These are phyloP conservation scores for Holacanthella duospinosa DNA, from an alignment of 2,888 invertebrate species.

Conservation along the genomic window DNA sequence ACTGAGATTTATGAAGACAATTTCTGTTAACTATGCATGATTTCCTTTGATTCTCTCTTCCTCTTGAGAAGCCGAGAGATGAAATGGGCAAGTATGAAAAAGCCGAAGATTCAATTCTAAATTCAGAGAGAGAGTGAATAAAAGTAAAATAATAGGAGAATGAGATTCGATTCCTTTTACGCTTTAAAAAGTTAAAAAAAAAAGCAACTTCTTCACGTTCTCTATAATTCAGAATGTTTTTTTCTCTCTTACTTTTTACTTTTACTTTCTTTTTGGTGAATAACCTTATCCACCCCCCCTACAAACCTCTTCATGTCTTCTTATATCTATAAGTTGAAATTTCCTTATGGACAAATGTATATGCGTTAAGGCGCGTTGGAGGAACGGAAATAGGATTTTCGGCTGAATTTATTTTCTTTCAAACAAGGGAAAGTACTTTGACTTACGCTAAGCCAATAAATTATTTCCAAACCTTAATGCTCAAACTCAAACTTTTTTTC, in stretches of 20 bases:
- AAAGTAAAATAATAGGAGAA: background rate
- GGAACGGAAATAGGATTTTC: background rate
- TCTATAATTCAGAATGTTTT: constrained; percentile 3
- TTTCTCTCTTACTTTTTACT: background rate
- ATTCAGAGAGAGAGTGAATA: no score
- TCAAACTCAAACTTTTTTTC: background rate
- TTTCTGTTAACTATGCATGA: background rate
- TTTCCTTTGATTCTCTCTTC: background rate
- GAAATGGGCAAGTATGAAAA: background rate
- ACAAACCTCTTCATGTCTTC: background rate
- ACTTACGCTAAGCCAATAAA: constrained; percentile 3
- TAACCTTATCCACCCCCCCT: no score
- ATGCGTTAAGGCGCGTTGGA: no score
- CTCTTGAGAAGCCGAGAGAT: background rate
- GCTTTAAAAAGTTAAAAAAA: constrained; percentile 1
- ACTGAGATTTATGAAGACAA: background rate
- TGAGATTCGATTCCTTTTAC: background rate
- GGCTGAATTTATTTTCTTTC: background rate
- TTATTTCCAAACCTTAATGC: background rate
- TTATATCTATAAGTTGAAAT: no score
- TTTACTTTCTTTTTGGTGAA: background rate
- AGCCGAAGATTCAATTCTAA: no score
- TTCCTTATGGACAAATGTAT: no score
- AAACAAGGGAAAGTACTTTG: constrained; percentile 5
- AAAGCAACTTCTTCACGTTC: background rate